Evolutionary conservation across 37 sponge, comb jelly and placozoan species (phyloP).

Genomic region (Crambe crambe): DNA sequence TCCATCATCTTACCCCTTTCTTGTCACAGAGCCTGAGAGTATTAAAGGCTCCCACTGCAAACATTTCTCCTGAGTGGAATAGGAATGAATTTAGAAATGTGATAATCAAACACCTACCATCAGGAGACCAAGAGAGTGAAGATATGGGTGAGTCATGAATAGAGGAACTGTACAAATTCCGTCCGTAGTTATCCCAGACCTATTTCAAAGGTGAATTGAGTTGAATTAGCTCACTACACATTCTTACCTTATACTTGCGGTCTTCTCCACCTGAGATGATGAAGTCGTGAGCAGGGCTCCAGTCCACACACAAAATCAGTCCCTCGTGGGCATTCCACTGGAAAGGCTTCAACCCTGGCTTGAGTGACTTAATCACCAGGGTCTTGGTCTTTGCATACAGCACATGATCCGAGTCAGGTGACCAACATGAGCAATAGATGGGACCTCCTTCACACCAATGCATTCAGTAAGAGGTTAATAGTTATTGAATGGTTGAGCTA

Average conservation of each 20-base stretch:
- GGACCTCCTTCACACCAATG: constrained; percentile 61
- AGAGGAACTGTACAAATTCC: constrained; percentile 64
- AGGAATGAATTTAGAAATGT: too few relatives aligned
- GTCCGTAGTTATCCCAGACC: constrained; percentile 97
- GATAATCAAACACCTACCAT: too few relatives aligned
- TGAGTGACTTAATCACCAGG: constrained; percentile 87
- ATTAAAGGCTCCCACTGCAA: constrained; percentile 92
- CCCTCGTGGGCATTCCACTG: constrained; percentile 99
- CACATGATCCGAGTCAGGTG: constrained; percentile 90
- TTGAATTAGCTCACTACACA: neutral
- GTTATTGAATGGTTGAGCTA: neutral
- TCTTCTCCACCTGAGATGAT: constrained; percentile 97
- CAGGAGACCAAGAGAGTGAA: constrained; percentile 90
- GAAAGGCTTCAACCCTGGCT: constrained; percentile 79
- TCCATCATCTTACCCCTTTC: constrained; percentile 85
- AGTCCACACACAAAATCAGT: constrained; percentile 83
- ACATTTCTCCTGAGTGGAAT: constrained; percentile 71
- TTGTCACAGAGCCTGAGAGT: constrained; percentile 92
- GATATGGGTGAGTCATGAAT: constrained; percentile 91
- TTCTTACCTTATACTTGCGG: constrained; percentile 85
- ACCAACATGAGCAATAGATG: constrained; percentile 89
- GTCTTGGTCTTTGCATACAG: constrained; percentile 81
- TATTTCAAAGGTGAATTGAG: constrained; percentile 3
- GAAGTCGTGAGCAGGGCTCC: constrained; percentile 81
- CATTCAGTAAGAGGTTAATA: neutral